Evolutionary conservation across 2,888 invertebrate genomes (phyloP).

Genomic region (Abrostola triplasia): DNA sequence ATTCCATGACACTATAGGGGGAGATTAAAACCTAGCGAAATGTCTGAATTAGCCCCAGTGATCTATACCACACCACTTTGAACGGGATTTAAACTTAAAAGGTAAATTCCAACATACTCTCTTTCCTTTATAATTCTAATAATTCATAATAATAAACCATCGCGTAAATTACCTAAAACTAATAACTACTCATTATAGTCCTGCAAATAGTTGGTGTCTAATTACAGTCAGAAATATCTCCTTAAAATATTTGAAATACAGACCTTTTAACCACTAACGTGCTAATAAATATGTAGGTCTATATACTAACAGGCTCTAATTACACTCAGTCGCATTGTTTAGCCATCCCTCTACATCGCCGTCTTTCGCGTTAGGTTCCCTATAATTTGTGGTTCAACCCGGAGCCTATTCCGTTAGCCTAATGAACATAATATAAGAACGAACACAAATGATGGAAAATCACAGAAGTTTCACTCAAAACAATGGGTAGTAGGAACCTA

Average conservation of each 20-base stretch:
- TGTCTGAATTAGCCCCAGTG: too few relatives aligned
- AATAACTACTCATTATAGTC: too few relatives aligned
- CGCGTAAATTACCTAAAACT: too few relatives aligned
- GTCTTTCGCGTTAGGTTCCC: conserved; percentile 13
- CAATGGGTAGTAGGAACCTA: background rate
- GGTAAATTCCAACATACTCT: too few relatives aligned
- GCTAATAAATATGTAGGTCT: background rate
- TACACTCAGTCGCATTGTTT: conserved; percentile 1
- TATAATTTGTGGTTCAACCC: conserved; percentile 32
- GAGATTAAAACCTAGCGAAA: too few relatives aligned
- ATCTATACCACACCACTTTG: too few relatives aligned
- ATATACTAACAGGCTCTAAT: conserved; percentile 7
- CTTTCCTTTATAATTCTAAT: too few relatives aligned
- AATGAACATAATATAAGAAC: conserved; percentile 23
- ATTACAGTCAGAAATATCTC: too few relatives aligned
- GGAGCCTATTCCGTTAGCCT: conserved; percentile 42
- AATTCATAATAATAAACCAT: too few relatives aligned
- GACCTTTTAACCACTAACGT: conserved; percentile 7
- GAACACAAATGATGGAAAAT: background rate
- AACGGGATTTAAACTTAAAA: too few relatives aligned
- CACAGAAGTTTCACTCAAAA: conserved; percentile 17
- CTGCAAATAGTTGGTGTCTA: too few relatives aligned
- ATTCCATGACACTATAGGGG: too few relatives aligned
- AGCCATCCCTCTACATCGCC: conserved; percentile 10
- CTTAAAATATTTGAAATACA: background rate